Evolutionary conservation across 2,797 vertebrate species (phyloP), one percentile per base, ranked within the genome.

Genomic region (Craterocephalus amniculus): DNA sequence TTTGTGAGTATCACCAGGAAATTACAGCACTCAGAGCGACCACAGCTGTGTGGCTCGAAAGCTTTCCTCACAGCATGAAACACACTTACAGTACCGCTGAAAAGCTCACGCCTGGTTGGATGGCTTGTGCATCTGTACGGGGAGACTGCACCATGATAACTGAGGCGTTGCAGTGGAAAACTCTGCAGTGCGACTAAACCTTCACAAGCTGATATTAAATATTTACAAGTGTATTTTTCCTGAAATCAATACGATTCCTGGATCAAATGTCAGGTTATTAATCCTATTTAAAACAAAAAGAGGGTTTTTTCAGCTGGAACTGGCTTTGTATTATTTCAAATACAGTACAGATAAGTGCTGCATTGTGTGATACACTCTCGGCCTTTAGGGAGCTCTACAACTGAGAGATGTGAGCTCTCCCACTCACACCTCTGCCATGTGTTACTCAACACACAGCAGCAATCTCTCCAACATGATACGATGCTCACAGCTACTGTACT

Each of bases 351-450:
- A 59, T 27, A 63, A 0, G 27, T 45, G 31, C 60, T 1, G 2
- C 16, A 29, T 55, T 78, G 67, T 70, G 38, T 49, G n/a, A 27
- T n/a, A 56, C 58, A 71, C 3, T 57, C 36, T 1, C 31, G 40
- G 40, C 27, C 22, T 24, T 14, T 38, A 70, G 54, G 45, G 27
- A 73, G 63, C 43, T 12, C 48, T 34, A 73, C 62, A 71, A 76
- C 66, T 38, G 67, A 75, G 56, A 49, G 49, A 78, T 62, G 70
- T 4, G 63, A 77, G 67, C 73, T 78, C 87, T 88, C 81, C 84
- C 85, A 83, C 86, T 85, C 87, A 89, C 88, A 89, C 88, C 87
- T 89, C 87, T 88, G 83, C 85, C 81, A 70, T 81, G 80, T 86
- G 81, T 89, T 90, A 91, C 83, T 84, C 87, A 89, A 87, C 78